Base-by-base conservation (phyloP, 2,888 invertebrate genomes). In the Eumerus sabulonum region DNA sequence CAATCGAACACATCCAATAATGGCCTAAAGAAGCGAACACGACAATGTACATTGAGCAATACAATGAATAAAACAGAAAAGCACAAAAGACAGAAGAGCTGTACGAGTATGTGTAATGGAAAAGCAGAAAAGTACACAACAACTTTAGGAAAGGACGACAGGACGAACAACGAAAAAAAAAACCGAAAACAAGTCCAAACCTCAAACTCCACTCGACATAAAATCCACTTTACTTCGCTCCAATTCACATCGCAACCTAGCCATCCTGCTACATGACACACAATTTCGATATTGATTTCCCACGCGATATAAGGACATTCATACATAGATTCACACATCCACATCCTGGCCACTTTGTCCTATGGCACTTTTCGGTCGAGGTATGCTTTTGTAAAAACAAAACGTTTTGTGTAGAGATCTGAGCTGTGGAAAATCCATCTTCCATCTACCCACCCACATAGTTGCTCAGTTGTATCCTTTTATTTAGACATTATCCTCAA, bases 171-270 rank as follows among this genome's bases (percentile, higher is more conserved):
- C 2, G 7, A 27, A 27, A 7, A 2, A 7, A 27, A 27, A 27
- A 27, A 27, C 27, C 27, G 3, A 27, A 27, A 27, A 27, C 27
- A 27, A 27, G 7, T 27, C 27, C 27, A 27, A 27, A 27, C 27
- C 27, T 27, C 42, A 36, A 27, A 47, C 59, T 48, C 47, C 74
- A 57, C 42, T 47, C 18, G 47, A 62, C 40, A 76, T 60, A 54
- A 63, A 64, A 70, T 79, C 79, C 74, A 79, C 68, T 79, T 74
- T 64, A 74, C 59, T 74, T 60, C 74, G 79, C 68, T 74, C 74
- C 79, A 79, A 70, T 79, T 79, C 79, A 79, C 79, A 79, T 79
- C 79, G 63, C 79, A 68, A 79, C 79, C n/a, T n/a, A n/a, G n/a
- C n/a, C 70, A 70, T 76, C 64, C 71, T 48, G 47, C 64, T 47